Evolutionary conservation across 2,113 vertebrate species (phyloP).

Genomic region (Myrmophylax atrothorax): DNA sequence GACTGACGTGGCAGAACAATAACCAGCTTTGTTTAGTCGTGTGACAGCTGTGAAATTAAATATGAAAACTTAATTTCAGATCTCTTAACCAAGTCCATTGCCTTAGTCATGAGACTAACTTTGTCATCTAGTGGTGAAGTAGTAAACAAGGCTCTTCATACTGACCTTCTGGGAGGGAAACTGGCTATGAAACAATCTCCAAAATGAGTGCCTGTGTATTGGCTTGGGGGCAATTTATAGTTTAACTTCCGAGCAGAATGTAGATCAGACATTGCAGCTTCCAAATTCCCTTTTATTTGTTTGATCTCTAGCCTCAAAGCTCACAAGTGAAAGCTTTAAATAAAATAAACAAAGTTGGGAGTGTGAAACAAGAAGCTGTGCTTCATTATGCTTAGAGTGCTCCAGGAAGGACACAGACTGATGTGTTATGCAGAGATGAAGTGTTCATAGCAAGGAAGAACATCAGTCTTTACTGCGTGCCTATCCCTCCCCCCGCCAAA

Average conservation of each 20-base stretch:
- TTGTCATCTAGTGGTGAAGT: neutral
- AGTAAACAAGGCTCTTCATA: neutral
- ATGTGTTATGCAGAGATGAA: neutral
- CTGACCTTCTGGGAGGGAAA: neutral
- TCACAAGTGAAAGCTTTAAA: constrained; percentile 44
- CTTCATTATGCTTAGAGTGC: neutral
- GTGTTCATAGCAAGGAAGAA: neutral
- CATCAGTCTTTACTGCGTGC: neutral
- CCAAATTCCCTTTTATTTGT: constrained; percentile 47
- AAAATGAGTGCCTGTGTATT: neutral
- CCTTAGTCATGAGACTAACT: neutral
- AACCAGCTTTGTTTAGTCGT: neutral
- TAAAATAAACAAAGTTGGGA: constrained; percentile 54
- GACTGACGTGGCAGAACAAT: neutral
- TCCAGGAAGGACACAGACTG: neutral
- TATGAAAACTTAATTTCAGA: neutral
- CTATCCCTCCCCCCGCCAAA: neutral
- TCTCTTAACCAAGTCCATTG: neutral
- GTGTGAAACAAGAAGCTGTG: constrained; percentile 19
- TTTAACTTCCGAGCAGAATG: constrained; percentile 30
- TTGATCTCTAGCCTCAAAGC: constrained; percentile 57
- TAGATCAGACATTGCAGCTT: constrained; percentile 28
- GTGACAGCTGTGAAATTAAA: neutral
- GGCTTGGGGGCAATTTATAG: constrained; percentile 26
- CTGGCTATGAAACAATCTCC: neutral